These are phyloP conservation scores for Silurus aristotelis DNA, from an alignment of 2,797 vertebrate species.

Conservation along the genomic window DNA sequence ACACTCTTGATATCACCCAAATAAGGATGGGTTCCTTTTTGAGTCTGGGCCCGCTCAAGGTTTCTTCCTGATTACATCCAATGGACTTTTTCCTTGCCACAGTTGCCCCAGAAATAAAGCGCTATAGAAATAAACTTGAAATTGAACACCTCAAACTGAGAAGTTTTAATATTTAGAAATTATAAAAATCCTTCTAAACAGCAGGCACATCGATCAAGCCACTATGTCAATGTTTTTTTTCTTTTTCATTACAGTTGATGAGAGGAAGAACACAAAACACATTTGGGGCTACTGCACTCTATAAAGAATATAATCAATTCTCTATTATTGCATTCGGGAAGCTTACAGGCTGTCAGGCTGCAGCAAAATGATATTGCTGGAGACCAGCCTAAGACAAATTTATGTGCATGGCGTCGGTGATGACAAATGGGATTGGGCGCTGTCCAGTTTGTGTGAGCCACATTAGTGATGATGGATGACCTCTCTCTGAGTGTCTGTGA, in stretches of 20 bases:
- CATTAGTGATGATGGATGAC: constrained; percentile 68
- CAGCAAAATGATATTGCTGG: constrained; percentile 70
- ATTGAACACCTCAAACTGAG: background rate
- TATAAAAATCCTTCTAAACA: constrained; percentile 20
- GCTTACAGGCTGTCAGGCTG: constrained; percentile 72
- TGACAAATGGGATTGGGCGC: constrained; percentile 64
- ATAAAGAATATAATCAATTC: constrained; percentile 78
- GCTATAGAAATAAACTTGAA: too few relatives aligned
- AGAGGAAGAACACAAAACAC: constrained; percentile 72
- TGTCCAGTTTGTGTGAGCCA: constrained; percentile 68
- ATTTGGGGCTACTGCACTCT: constrained; percentile 65
- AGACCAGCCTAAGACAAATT: constrained; percentile 71
- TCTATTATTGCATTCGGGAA: constrained; percentile 74
- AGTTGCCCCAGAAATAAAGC: too few relatives aligned
- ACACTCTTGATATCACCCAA: too few relatives aligned
- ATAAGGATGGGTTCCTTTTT: too few relatives aligned
- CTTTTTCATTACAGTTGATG: constrained; percentile 69
- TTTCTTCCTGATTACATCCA: too few relatives aligned
- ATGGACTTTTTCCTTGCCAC: too few relatives aligned
- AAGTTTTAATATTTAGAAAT: constrained; percentile 27
- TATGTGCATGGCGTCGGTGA: constrained; percentile 64
- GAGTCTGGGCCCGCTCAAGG: too few relatives aligned
- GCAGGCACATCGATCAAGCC: constrained; percentile 53
- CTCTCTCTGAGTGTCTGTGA: constrained; percentile 51
- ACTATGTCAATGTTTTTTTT: constrained; percentile 53